Conservation (phyloP, 2,113 vertebrate genomes). For the Dromaius novaehollandiae region DNA sequence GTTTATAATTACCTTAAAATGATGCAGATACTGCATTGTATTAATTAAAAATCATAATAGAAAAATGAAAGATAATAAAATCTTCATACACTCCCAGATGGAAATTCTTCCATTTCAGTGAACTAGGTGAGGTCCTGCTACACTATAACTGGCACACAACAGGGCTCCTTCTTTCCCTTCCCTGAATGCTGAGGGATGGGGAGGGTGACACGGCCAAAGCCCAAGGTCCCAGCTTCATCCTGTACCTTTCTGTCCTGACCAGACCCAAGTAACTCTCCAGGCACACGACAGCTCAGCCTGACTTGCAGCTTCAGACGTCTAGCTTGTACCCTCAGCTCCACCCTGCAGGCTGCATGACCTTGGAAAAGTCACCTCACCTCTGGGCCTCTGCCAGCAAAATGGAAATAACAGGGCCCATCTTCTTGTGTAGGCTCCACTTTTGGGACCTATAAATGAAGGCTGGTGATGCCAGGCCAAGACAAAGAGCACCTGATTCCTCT, state of each 20-base stretch:
- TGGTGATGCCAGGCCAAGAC: not conserved
- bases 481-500: not conserved
- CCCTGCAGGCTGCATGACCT: accelerated
- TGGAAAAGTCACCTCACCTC: not conserved
- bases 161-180: not conserved
- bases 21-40: not conserved
- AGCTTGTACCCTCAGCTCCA: not conserved
- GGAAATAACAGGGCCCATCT: not conserved
- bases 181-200: accelerated
- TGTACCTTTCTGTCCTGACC: not conserved
- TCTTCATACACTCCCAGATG: not conserved
- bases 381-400: not conserved
- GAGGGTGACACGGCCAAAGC: not conserved
- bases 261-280: not conserved
- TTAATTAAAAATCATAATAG: not conserved
- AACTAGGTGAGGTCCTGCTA: not conserved
- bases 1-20: not conserved
- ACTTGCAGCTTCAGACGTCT: accelerated
- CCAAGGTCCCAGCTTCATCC: not conserved
- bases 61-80: not conserved
- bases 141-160: not conserved
- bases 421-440: not conserved
- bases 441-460: not conserved
- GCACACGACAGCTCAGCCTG: not conserved
- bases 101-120: not conserved